These are phyloP conservation scores for Trachelus troglodyta DNA, from an alignment of 2,888 invertebrate species.

Conservation along the genomic window DNA sequence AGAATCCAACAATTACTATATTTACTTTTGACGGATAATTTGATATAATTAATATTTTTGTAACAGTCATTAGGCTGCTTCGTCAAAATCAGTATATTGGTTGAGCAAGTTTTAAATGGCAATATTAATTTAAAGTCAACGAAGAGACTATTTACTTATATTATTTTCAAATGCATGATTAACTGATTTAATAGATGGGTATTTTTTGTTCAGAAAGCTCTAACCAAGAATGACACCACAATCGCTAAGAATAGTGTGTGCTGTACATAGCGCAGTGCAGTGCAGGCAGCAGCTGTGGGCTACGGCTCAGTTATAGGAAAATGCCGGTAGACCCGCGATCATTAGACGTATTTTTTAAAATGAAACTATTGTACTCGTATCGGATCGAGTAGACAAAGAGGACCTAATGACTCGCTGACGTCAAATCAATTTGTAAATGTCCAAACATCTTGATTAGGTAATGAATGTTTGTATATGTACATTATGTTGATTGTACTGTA, in stretches of 20 bases:
- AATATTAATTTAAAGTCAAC: neutral
- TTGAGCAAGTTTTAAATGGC: neutral
- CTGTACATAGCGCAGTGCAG: constrained; percentile 65
- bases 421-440: neutral
- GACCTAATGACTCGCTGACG: constrained; percentile 38
- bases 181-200: neutral
- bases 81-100: neutral
- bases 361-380: neutral
- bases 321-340: constrained; percentile 46
- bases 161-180: neutral
- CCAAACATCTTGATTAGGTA: constrained; percentile 19
- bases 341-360: neutral
- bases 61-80: neutral
- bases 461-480: constrained; percentile 64
- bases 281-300: constrained; percentile 65
- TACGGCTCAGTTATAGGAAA: constrained; percentile 61
- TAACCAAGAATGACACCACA: constrained; percentile 35
- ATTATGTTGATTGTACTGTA: constrained; percentile 60
- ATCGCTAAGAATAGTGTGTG: constrained; percentile 56
- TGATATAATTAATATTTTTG: neutral
- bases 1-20: neutral
- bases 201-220: neutral
- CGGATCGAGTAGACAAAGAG: constrained; percentile 12
- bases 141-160: neutral
- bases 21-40: neutral